These are phyloP conservation scores for Himalopsyche tibetana DNA, from an alignment of 2,888 invertebrate species.

Conservation along the genomic window DNA sequence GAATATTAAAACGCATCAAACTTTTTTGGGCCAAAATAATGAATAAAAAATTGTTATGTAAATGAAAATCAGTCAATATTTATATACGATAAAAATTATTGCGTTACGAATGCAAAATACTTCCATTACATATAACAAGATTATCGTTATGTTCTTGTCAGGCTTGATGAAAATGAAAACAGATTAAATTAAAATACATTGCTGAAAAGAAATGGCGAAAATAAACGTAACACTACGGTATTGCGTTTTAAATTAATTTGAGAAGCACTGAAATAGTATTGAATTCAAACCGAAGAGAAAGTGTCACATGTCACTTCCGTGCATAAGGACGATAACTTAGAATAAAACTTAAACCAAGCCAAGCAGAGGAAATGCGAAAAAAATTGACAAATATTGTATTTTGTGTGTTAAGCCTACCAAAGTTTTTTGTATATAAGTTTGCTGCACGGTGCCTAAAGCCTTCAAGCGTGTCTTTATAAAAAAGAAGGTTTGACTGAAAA, in stretches of 20 bases:
- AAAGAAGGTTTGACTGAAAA: not conserved
- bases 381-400: conserved; percentile 29
- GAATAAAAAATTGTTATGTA: no score
- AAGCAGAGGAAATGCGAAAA: conserved; percentile 37
- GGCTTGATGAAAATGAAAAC: no score
- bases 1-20: no score
- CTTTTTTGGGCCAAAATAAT: no score
- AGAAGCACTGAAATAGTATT: conserved; percentile 1
- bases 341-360: conserved; percentile 19
- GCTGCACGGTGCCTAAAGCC: not conserved
- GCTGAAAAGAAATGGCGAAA: no score
- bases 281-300: conserved; percentile 22
- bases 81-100: no score
- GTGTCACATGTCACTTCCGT: conserved; percentile 52
- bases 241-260: not conserved
- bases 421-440: conserved; percentile 11
- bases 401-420: conserved; percentile 23
- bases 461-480: not conserved
- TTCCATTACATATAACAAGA: no score
- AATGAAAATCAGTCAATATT: no score
- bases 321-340: conserved; percentile 37
- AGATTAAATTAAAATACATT: no score
- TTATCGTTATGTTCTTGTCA: no score
- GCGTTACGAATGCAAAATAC: no score
- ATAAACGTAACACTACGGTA: no score